phyloP scores from a whole-genome alignment of 2,888 invertebrate genomes.

The Lutraria lutraria region DNA sequence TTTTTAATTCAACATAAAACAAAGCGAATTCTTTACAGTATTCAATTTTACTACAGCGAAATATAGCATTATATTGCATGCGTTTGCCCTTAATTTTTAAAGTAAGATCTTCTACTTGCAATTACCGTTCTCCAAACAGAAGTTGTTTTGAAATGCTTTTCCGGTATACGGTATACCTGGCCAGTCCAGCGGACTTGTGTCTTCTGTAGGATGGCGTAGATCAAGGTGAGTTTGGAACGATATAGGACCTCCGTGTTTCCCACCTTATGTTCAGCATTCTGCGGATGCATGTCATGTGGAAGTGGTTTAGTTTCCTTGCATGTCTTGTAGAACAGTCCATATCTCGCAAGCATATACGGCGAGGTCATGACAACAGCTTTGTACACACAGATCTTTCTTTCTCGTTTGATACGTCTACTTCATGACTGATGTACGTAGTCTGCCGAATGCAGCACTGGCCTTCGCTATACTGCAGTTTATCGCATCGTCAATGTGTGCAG shows the following conservation, averaged over 20 bases:
- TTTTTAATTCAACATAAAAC: too few species aligned
- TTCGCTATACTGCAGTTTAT: neutral
- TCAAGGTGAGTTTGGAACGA: neutral
- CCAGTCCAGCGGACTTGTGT: conserved; percentile 24
- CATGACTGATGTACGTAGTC: neutral
- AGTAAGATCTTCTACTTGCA: too few species aligned
- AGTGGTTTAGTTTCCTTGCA: conserved; percentile 28
- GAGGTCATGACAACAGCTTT: neutral
- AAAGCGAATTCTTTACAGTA: too few species aligned
- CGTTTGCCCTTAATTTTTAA: too few species aligned
- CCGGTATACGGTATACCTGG: neutral
- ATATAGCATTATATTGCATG: too few species aligned
- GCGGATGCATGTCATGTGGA: neutral
- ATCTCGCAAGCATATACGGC: conserved; percentile 18
- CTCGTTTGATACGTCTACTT: too few species aligned
- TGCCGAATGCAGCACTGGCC: conserved; percentile 36
- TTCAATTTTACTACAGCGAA: too few species aligned
- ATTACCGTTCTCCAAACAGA: too few species aligned
- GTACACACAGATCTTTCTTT: neutral
- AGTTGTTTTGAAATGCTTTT: neutral
- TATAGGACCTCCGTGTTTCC: conserved; percentile 27
- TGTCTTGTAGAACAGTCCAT: conserved; percentile 44
- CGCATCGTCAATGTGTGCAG: conserved; percentile 13
- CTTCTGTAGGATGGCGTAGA: neutral
- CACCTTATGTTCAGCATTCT: neutral